Evolutionary conservation across 1,140 invertebrate genomes (phyloP).

Genomic region (Rhagoletis pomonella): DNA sequence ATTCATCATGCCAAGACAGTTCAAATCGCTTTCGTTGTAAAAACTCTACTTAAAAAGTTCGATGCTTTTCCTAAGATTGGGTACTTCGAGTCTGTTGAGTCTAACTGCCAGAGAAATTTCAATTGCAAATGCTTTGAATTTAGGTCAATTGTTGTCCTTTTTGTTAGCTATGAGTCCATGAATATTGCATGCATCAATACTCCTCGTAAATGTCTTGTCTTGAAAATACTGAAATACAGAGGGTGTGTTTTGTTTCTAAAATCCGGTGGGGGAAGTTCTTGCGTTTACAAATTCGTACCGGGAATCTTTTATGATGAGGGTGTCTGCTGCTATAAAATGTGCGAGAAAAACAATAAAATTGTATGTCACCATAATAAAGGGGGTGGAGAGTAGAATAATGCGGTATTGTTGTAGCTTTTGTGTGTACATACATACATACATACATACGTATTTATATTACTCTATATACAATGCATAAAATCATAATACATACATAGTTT

Average conservation of each 20-base stretch:
- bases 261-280: not conserved
- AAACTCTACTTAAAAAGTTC: not conserved
- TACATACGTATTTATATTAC: not conserved
- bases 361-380: not conserved
- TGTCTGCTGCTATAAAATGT: not conserved
- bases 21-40: not conserved
- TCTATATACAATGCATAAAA: too few relatives aligned
- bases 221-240: not conserved
- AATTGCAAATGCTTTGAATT: slow-evolving; percentile 13
- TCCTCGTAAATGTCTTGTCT: not conserved
- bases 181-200: slow-evolving; percentile 6
- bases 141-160: slow-evolving; percentile 43
- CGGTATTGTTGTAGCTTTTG: too few relatives aligned
- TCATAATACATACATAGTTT: too few relatives aligned
- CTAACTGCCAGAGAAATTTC: slow-evolving; percentile 8
- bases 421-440: not conserved
- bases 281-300: not conserved
- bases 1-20: slow-evolving; percentile 28
- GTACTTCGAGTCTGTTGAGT: not conserved
- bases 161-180: not conserved
- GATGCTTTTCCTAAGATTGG: not conserved
- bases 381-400: not conserved
- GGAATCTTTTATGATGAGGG: too few relatives aligned
- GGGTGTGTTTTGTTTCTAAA: not conserved
- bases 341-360: slow-evolving; percentile 37